These are phyloP conservation scores for Belonocnema kinseyi DNA, from an alignment of 1,140 invertebrate genomes.

Conservation along the genomic window DNA sequence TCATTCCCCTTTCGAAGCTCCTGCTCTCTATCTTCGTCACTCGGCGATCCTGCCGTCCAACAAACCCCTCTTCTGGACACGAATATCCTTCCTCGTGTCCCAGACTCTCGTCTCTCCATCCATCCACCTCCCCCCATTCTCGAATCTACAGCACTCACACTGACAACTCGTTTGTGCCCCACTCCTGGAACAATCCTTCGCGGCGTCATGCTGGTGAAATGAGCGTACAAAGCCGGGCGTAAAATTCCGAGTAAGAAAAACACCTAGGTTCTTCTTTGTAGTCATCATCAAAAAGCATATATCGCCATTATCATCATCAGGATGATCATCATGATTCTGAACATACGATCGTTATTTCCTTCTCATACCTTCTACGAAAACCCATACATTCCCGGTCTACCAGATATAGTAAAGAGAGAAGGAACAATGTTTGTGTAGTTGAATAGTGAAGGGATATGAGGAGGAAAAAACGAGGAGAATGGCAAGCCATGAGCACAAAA, in stretches of 20 bases:
- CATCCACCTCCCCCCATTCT: conserved; percentile 34
- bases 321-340: background rate
- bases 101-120: conserved; percentile 56
- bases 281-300: background rate
- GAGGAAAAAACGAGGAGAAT: conserved; percentile 12
- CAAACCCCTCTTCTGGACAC: conserved; percentile 38
- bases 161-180: conserved; percentile 57
- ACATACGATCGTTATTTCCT: too few relatives aligned
- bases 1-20: conserved; percentile 43
- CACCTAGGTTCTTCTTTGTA: conserved; percentile 43
- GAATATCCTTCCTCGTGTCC: conserved; percentile 67
- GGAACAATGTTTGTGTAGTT: conserved; percentile 52
- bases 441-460: conserved; percentile 40
- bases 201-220: conserved; percentile 53
- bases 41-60: conserved; percentile 45
- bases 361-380: background rate
- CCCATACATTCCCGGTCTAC: conserved; percentile 43
- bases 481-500: conserved; percentile 9
- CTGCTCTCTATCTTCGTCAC: conserved; percentile 47
- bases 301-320: background rate
- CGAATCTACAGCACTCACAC: conserved; percentile 43
- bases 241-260: conserved; percentile 60
- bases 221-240: conserved; percentile 51
- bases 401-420: conserved; percentile 48
- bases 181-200: conserved; percentile 36